Evolutionary conservation across 2,797 vertebrate genomes (phyloP).

Genomic region (Scleropages formosus): DNA sequence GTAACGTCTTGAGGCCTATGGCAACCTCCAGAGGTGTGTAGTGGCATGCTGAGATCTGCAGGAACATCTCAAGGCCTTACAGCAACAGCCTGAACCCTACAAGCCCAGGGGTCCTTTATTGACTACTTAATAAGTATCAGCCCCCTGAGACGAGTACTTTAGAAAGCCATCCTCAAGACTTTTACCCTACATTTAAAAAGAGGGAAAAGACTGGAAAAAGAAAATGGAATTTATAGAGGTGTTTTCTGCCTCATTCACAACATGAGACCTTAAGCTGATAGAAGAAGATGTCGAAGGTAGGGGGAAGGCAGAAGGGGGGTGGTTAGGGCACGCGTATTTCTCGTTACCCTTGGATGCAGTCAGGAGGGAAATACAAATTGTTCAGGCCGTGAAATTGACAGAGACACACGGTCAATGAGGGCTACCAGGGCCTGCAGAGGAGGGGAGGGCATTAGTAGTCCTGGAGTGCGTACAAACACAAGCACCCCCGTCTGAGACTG

Average conservation of each 20-base stretch:
- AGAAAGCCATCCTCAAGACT: background rate
- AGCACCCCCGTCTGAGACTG: background rate
- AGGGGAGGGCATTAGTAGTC: background rate
- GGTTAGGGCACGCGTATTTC: background rate
- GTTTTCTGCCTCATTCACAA: background rate
- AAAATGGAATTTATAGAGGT: background rate
- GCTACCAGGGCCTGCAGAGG: background rate
- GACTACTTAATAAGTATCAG: slow-evolving; percentile 25
- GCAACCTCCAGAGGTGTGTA: too few species aligned
- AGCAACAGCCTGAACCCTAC: background rate
- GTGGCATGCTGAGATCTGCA: too few species aligned
- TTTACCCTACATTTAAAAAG: slow-evolving; percentile 1
- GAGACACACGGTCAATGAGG: background rate
- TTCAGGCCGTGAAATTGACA: background rate
- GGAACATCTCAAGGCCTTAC: too few species aligned
- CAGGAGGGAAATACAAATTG: background rate
- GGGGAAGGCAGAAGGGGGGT: background rate
- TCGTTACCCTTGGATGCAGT: background rate
- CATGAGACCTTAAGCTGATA: background rate
- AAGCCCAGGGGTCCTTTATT: background rate
- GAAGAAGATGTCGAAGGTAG: background rate
- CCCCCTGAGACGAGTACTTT: slow-evolving; percentile 19
- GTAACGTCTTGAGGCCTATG: too few species aligned
- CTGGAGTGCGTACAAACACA: background rate
- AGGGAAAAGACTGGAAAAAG: background rate